These are phyloP conservation scores for Cerceris ruficornis DNA, from an alignment of 2,888 invertebrate species.

Conservation along the genomic window DNA sequence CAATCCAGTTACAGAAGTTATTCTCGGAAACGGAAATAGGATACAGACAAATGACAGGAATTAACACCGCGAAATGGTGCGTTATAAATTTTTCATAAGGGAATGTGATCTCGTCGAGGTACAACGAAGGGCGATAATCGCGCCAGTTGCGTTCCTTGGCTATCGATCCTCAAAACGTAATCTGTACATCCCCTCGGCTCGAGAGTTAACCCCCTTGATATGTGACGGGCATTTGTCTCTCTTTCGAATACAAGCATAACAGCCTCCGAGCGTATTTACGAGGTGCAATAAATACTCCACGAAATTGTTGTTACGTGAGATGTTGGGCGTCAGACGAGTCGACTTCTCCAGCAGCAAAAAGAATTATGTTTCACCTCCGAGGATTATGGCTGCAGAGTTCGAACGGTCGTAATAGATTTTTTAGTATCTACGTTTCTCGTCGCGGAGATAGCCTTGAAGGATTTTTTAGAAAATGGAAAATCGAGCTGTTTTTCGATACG, in stretches of 20 bases:
- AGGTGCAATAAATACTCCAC: constrained; percentile 68
- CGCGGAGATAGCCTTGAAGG: no score
- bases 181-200: constrained; percentile 68
- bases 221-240: constrained; percentile 79
- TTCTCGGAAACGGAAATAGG: neutral
- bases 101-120: constrained; percentile 19
- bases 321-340: constrained; percentile 12
- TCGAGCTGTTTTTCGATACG: no score
- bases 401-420: constrained; percentile 7
- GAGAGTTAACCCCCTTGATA: constrained; percentile 75
- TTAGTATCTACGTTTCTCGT: neutral
- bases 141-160: constrained; percentile 34
- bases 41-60: neutral
- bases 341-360: constrained; percentile 1
- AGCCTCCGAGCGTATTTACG: constrained; percentile 65
- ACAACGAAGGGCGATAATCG: constrained; percentile 49
- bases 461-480: no score
- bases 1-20: neutral
- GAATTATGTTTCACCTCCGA: neutral
- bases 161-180: constrained; percentile 75
- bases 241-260: constrained; percentile 73
- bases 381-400: neutral
- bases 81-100: constrained; percentile 10
- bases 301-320: constrained; percentile 66
- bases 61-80: neutral